phyloP scores from a whole-genome alignment of 2,113 vertebrate species.

The Orientallactaga bullata region DNA sequence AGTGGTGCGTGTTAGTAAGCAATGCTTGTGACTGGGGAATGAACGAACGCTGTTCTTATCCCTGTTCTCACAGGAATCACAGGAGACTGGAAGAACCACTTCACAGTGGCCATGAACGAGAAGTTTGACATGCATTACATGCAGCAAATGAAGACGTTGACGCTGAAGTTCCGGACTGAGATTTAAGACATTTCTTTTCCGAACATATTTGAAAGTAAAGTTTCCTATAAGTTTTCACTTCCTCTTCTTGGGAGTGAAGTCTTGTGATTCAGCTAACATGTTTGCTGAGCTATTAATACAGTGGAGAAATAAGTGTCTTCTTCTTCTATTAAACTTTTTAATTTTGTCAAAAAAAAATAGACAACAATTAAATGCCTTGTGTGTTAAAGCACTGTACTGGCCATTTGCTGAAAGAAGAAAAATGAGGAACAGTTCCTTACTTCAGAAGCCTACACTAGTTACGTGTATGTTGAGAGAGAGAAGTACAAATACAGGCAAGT shows the following conservation, averaged over 20 bases:
- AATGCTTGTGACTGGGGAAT: neutral
- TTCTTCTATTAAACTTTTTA: neutral
- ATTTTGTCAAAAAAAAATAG: neutral
- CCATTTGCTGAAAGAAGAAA: neutral
- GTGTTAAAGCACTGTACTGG: neutral
- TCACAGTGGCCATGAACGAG: slow-evolving; percentile 85
- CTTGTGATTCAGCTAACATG: neutral
- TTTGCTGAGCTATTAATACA: neutral
- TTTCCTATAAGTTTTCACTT: neutral
- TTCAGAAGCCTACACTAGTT: neutral
- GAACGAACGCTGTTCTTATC: neutral
- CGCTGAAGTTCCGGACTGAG: slow-evolving; percentile 87
- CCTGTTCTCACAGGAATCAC: slow-evolving; percentile 73
- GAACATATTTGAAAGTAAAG: neutral
- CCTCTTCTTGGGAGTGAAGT: neutral
- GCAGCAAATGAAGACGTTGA: slow-evolving; percentile 88
- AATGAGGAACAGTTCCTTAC: neutral
- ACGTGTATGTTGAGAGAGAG: neutral
- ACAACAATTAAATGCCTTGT: neutral
- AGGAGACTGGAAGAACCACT: slow-evolving; percentile 88
- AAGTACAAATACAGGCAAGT: neutral
- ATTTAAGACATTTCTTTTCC: no score
- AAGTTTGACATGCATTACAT: slow-evolving; percentile 89
- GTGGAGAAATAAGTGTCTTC: neutral
- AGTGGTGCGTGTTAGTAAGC: neutral